These are phyloP conservation scores for Lagorchestes hirsutus DNA, from an alignment of 2,797 vertebrate genomes.

Conservation along the genomic window DNA sequence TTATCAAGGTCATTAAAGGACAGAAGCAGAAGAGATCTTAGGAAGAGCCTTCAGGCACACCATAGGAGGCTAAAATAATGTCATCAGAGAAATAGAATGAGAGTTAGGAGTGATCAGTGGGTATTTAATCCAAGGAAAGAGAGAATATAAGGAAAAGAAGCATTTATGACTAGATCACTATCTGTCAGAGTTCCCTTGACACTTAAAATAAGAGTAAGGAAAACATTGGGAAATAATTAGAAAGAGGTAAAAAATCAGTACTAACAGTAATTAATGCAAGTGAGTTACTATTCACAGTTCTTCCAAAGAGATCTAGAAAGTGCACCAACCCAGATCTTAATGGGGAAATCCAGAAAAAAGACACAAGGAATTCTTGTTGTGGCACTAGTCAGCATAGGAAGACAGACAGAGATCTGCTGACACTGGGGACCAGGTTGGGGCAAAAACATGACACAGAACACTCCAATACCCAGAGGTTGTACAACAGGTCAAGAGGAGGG, in stretches of 20 bases:
- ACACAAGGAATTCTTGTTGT: neutral
- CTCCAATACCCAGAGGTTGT: neutral
- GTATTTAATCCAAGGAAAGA: neutral
- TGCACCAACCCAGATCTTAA: neutral
- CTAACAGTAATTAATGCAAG: neutral
- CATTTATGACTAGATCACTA: neutral
- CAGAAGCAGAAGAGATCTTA: neutral
- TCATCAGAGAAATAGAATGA: neutral
- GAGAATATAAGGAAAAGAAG: neutral
- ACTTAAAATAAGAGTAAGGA: neutral
- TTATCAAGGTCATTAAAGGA: neutral
- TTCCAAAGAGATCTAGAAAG: neutral
- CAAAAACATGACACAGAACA: neutral
- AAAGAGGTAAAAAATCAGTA: neutral
- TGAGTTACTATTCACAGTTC: neutral
- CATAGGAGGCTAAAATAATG: neutral
- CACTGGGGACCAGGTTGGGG: neutral
- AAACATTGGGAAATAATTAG: neutral
- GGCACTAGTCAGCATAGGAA: neutral
- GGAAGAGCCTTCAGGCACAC: neutral
- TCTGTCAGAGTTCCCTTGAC: neutral
- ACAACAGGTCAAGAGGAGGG: neutral
- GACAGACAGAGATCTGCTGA: neutral
- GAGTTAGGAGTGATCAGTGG: neutral
- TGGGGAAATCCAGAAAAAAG: neutral